A percentile compares a stretch with the other conserved stretches of the same genome.
phyloP scores from a whole-genome alignment of 2,888 invertebrate species.

The Epistrophella euchroma region DNA sequence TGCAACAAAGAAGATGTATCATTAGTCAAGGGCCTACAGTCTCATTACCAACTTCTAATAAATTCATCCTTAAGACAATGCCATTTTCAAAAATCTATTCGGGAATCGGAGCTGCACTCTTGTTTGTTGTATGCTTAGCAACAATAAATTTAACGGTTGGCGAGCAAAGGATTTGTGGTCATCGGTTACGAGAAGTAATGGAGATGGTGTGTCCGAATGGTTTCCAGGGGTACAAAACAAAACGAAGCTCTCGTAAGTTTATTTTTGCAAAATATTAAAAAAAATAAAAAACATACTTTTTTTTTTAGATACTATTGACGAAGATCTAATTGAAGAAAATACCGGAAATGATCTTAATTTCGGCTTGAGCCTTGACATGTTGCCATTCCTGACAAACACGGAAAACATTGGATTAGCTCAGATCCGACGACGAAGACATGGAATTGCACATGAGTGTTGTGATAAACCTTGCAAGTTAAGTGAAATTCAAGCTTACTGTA shows the following conservation, averaged over 20 bases:
- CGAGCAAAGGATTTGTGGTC: conserved; percentile 44
- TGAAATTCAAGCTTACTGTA: conserved; percentile 78
- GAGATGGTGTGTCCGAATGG: conserved; percentile 52
- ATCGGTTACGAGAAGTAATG: conserved; percentile 19
- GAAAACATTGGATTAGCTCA: conserved; percentile 76
- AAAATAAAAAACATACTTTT: not conserved
- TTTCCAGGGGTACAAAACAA: conserved; percentile 33
- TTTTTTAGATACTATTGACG: conserved; percentile 10
- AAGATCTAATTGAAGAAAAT: conserved; percentile 1
- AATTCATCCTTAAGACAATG: conserved; percentile 11
- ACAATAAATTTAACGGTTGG: conserved; percentile 10
- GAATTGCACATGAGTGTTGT: conserved; percentile 80
- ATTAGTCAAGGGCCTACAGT: conserved; percentile 1
- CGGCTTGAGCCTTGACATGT: conserved; percentile 35
- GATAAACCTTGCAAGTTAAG: conserved; percentile 76
- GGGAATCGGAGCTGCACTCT: not conserved
- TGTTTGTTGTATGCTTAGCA: conserved; percentile 1
- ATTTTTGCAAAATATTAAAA: not conserved
- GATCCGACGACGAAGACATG: conserved; percentile 78
- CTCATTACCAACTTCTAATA: not conserved
- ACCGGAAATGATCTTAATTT: conserved; percentile 27
- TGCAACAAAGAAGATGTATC: not conserved
- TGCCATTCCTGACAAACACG: conserved; percentile 77
- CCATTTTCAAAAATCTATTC: not conserved
- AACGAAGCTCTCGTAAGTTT: conserved; percentile 44